Base-by-base conservation (phyloP, 2,888 invertebrate genomes). In the Zaprionus obscuricornis region DNA sequence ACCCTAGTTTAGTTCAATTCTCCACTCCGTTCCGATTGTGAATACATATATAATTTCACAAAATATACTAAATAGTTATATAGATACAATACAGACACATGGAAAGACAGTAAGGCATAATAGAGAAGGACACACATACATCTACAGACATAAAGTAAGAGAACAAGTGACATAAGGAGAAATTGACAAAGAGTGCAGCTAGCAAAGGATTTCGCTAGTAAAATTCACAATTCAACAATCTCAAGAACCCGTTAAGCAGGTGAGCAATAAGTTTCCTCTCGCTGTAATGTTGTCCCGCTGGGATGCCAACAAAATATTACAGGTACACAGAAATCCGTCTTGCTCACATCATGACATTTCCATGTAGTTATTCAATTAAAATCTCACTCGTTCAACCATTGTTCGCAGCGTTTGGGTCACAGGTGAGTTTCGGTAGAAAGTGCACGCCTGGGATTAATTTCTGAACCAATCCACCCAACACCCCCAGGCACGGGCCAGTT, bases 361-460 rank as follows among this genome's bases (percentile, higher is more conserved):
- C 59, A 50, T 52, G 50, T 59, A 66, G 78, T 78, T 75, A 74
- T 79, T 82, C 78, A 79, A 79, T 79, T 82, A 82, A 79, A 79
- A 79, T 69, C 66, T 50, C 63, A 66, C 56, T 52, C 45, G 22
- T 42, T 16, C 29, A 37, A 57, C 37, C 69, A 57, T 68, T 58
- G 62, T 52, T 45, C 34, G 16, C 3, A 27, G 24, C 29, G 0
- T 5, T 8, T 10, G 39, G 22, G 47, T 42, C 57, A 22, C 50
- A 29, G 62, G 46, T 46, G 62, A 42, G 50, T 27, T 27, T n/a
- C 34, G 39, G 47, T 26, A 33, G n/a, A 72, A 79, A 81, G 67
- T 79, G 77, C 68, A 64, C 81, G 51, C 64, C 66, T 50, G 81
- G 81, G 81, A 81, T 79, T 81, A 83, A 81, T 72, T 72, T 50